Evolutionary conservation across 2,113 vertebrate species (phyloP).

Genomic region (Burhinus oedicnemus): DNA sequence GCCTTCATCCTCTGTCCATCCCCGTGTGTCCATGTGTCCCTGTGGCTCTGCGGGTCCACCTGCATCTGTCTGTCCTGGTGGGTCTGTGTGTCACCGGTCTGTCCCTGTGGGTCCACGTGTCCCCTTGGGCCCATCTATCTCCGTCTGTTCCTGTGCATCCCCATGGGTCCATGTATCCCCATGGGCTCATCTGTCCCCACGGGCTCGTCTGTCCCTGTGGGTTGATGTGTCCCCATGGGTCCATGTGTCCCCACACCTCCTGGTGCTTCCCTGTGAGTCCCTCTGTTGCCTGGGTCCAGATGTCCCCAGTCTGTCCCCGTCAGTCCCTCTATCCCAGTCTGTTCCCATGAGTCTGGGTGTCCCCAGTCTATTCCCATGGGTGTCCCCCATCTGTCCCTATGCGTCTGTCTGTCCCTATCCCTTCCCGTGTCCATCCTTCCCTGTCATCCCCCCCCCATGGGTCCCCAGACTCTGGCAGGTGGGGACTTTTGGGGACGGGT

Average conservation of each 20-base stretch:
- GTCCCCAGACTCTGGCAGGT: background rate
- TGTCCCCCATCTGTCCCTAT: background rate
- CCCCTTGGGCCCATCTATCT: background rate
- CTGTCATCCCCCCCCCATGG: background rate
- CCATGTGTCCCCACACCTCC: background rate
- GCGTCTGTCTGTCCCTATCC: background rate
- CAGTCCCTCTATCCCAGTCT: background rate
- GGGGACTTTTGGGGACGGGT: rapidly evolving
- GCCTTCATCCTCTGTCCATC: background rate
- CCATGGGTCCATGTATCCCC: background rate
- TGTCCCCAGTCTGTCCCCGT: background rate
- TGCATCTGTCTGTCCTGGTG: background rate
- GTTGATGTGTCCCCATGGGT: background rate
- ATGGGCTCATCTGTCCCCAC: background rate
- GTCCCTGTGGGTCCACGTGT: background rate
- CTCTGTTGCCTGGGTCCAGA: background rate
- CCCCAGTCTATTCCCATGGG: background rate
- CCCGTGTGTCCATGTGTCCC: background rate
- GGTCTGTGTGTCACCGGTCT: background rate
- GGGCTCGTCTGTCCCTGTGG: background rate
- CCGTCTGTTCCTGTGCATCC: background rate
- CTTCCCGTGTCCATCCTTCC: background rate
- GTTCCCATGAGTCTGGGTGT: background rate
- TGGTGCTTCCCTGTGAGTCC: background rate
- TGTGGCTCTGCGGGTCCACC: background rate